Conservation (phyloP, 1,140 invertebrate genomes). For the Drosophila grimshawi region DNA sequence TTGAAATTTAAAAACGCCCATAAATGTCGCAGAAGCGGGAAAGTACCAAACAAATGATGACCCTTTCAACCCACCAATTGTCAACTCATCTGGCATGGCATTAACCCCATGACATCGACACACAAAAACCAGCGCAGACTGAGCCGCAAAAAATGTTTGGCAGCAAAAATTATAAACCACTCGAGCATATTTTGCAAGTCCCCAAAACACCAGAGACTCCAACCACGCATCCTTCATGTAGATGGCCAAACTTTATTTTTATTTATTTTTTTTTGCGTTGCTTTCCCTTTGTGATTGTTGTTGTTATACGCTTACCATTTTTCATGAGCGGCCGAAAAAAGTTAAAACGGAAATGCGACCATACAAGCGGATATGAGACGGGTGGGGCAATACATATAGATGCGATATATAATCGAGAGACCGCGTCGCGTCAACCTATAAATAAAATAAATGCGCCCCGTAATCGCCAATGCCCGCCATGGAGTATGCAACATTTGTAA, state of each 20-base stretch:
- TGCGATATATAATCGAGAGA: constrained; percentile 58
- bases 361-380: constrained; percentile 71
- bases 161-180: constrained; percentile 76
- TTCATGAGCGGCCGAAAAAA: constrained; percentile 62
- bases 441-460: constrained; percentile 65
- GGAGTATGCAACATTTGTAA: constrained; percentile 56
- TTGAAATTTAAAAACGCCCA: constrained; percentile 65
- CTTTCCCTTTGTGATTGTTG: background rate
- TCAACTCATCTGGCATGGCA: constrained; percentile 64
- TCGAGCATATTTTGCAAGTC: constrained; percentile 74
- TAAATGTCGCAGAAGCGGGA: constrained; percentile 53
- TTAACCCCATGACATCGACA: constrained; percentile 60
- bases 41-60: constrained; percentile 66
- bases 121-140: constrained; percentile 26
- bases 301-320: constrained; percentile 46
- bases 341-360: constrained; percentile 72
- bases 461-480: constrained; percentile 42
- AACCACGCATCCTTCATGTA: constrained; percentile 11
- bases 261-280: constrained; percentile 1
- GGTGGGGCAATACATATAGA: constrained; percentile 46
- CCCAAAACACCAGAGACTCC: constrained; percentile 18
- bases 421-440: constrained; percentile 70
- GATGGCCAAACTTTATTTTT: constrained; percentile 23
- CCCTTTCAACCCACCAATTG: constrained; percentile 66
- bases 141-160: constrained; percentile 58